These are phyloP conservation scores for Allochrocebus solatus DNA, from an alignment of 2,797 vertebrate genomes.

Conservation along the genomic window DNA sequence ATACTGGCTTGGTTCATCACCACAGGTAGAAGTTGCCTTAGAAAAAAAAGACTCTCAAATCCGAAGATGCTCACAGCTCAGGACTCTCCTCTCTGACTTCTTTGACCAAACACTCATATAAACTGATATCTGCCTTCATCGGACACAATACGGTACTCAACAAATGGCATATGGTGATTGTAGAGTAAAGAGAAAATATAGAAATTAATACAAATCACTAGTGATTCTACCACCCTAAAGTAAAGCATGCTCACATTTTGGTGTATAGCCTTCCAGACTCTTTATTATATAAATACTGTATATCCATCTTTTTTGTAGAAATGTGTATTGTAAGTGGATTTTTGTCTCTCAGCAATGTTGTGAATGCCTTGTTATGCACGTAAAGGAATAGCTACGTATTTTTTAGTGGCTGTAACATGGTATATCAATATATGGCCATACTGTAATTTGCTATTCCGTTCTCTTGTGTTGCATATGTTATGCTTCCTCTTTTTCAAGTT, in stretches of 20 bases:
- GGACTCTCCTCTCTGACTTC: neutral
- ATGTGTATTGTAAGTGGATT: neutral
- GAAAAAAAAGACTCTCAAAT: neutral
- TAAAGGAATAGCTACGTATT: rapidly evolving
- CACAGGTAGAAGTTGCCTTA: neutral
- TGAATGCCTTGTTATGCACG: neutral
- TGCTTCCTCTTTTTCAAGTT: neutral
- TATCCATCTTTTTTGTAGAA: neutral
- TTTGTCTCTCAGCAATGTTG: neutral
- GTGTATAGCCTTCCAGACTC: neutral
- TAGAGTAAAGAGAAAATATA: neutral
- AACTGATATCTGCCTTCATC: neutral
- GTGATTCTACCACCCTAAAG: neutral
- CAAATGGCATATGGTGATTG: neutral
- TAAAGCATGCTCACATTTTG: neutral
- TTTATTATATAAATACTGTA: neutral
- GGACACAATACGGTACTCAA: neutral
- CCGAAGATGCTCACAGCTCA: neutral
- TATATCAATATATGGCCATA: rapidly evolving
- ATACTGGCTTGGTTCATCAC: neutral
- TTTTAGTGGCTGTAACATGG: neutral
- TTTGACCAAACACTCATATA: neutral
- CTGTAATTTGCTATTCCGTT: neutral
- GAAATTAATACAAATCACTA: neutral
- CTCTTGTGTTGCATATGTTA: neutral